These are phyloP conservation scores for Falco peregrinus DNA, from an alignment of 2,797 vertebrate genomes.

Conservation along the genomic window DNA sequence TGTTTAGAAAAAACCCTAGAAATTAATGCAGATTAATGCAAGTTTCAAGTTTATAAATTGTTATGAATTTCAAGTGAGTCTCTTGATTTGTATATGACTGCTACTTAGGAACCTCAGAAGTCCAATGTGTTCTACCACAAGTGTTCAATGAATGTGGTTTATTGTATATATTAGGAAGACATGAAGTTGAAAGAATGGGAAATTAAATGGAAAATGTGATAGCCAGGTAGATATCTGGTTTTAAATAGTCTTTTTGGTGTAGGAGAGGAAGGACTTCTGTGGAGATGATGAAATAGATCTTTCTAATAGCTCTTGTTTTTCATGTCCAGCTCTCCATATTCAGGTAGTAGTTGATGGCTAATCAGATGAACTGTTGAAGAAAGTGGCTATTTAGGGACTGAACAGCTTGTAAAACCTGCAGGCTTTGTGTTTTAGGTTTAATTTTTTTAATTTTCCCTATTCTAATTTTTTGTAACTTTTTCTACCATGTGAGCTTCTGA, in stretches of 20 bases:
- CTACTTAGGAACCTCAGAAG: background rate
- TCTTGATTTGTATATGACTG: background rate
- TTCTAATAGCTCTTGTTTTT: background rate
- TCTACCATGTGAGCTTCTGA: background rate
- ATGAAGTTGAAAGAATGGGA: background rate
- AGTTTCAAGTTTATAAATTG: background rate
- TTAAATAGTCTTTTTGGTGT: background rate
- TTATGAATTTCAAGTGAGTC: background rate
- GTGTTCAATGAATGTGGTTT: background rate
- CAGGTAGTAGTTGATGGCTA: background rate
- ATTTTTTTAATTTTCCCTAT: background rate
- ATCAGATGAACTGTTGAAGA: background rate
- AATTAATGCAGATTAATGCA: background rate
- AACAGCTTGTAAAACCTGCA: background rate
- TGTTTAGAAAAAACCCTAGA: background rate
- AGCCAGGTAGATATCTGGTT: background rate
- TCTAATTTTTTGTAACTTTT: background rate
- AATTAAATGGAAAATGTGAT: background rate
- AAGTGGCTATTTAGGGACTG: background rate
- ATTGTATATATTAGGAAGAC: background rate
- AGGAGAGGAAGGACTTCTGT: background rate
- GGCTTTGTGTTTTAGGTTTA: background rate
- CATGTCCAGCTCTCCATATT: background rate
- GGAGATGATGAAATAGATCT: background rate
- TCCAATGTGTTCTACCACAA: background rate